Evolutionary conservation across 2,888 invertebrate species (phyloP), one percentile per base, ranked within the genome.

Genomic region (Cryptus armator): DNA sequence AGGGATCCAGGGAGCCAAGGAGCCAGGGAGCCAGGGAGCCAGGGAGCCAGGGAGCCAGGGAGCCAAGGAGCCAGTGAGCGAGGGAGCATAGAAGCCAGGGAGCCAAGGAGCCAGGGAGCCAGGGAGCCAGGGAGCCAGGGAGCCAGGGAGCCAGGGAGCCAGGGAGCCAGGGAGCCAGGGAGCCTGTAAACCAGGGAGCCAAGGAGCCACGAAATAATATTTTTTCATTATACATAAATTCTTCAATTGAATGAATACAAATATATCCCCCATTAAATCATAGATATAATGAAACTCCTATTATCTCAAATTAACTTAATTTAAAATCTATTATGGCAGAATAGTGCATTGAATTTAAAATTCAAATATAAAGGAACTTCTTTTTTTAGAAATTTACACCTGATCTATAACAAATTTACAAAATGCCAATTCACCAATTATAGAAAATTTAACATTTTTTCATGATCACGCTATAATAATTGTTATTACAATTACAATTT

Each of bases 401-500:
- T 95, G 95, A 95, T 94, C 95, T 87, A 95, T 94, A 90, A 89
- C 96, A 88, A 94, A 94, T 83, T 92, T 96, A 86, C 96, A 96
- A 95, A 95, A 96, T 94, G 93, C 95, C 89, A 94, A 94, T 66
- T 96, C 96, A 0, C 95, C 95, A 53, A 92, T 96, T 93, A 96
- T 96, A 95, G n/a, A 96, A 95, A 95, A 96, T 95, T 94, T 96
- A 94, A 95, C 94, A 90, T 95, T 95, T 91, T 96, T 96, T 89
- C 95, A 96, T 91, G 96, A 96, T 92, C 95, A 96, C 89, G 94
- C 95, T 1, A 89, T 96, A 94, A 91, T 95, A 94, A 95, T 96
- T 94, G 92, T 96, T 93, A 93, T 95, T 88, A 95, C 96, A 94
- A 96, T 96, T 94, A 95, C 95, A 86, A 92, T 95, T 88, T 92